Evolutionary conservation across 2,113 vertebrate genomes (phyloP).

Genomic region (Pycnonotus jocosus): DNA sequence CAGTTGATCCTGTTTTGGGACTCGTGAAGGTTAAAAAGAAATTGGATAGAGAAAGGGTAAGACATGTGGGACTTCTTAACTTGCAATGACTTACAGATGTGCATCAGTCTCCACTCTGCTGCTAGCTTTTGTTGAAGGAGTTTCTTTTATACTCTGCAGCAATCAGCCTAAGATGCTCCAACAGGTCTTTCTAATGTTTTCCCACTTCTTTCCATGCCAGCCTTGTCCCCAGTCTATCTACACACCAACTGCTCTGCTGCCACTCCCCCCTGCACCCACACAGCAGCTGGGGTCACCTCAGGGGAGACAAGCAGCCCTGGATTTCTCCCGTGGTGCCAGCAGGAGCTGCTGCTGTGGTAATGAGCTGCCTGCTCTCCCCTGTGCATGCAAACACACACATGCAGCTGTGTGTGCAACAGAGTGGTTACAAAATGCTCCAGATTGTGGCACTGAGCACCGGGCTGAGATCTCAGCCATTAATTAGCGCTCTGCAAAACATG

Average conservation of each 20-base stretch:
- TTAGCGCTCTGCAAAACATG: slow-evolving; percentile 7
- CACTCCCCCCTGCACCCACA: background rate
- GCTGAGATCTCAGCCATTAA: slow-evolving; percentile 21
- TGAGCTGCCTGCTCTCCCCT: background rate
- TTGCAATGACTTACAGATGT: background rate
- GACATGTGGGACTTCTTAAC: slow-evolving; percentile 1
- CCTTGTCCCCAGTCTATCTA: background rate
- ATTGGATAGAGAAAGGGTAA: slow-evolving; percentile 92
- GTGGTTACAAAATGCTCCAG: background rate
- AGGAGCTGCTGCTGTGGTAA: background rate
- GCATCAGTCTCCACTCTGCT: background rate
- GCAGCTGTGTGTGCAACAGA: background rate
- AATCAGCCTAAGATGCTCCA: background rate
- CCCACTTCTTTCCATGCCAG: background rate
- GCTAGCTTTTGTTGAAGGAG: background rate
- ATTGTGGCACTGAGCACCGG: background rate
- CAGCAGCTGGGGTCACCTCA: background rate
- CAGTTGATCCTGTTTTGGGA: slow-evolving; percentile 84
- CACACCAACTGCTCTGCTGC: background rate
- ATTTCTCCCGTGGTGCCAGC: background rate
- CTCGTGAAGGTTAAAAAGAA: slow-evolving; percentile 92
- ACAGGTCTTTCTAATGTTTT: background rate
- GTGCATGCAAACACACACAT: background rate
- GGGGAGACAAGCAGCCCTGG: background rate
- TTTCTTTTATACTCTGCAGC: background rate